These are phyloP conservation scores for Eumaeus atala DNA, from an alignment of 1,140 invertebrate genomes.

Conservation along the genomic window DNA sequence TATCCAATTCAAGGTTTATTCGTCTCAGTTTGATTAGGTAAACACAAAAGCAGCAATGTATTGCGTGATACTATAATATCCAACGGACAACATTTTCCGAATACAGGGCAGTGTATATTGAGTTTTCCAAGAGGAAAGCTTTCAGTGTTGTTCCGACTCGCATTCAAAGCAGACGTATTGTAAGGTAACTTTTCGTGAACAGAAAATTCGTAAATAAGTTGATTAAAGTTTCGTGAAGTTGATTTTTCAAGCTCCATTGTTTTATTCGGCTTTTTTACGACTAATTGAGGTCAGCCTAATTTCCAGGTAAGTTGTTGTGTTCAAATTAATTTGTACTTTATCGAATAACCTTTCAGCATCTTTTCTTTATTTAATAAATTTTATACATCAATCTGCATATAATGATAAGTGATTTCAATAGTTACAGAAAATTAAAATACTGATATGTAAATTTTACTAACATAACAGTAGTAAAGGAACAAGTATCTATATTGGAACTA, in stretches of 20 bases:
- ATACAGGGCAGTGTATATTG: constrained; percentile 24
- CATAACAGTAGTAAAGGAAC: too few species aligned
- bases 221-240: constrained; percentile 46
- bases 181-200: constrained; percentile 11
- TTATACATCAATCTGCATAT: too few species aligned
- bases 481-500: too few species aligned
- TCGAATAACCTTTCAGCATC: too few species aligned
- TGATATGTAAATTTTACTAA: too few species aligned
- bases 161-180: constrained; percentile 27
- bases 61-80: neutral
- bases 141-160: constrained; percentile 38
- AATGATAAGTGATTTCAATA: too few species aligned
- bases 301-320: constrained; percentile 22
- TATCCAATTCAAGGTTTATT: constrained; percentile 16
- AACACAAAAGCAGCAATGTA: constrained; percentile 27
- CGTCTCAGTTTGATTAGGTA: neutral
- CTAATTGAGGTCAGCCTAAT: neutral
- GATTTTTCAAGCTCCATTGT: constrained; percentile 2
- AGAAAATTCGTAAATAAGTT: constrained; percentile 35
- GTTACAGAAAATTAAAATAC: too few species aligned
- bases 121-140: constrained; percentile 25
- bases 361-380: too few species aligned
- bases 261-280: neutral
- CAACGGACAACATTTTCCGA: neutral
- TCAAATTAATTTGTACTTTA: too few species aligned